Percentiles rank a stretch among this genome's conserved stretches.
Conservation (phyloP, 2,888 invertebrate species). For the Drosophila mulleri region DNA sequence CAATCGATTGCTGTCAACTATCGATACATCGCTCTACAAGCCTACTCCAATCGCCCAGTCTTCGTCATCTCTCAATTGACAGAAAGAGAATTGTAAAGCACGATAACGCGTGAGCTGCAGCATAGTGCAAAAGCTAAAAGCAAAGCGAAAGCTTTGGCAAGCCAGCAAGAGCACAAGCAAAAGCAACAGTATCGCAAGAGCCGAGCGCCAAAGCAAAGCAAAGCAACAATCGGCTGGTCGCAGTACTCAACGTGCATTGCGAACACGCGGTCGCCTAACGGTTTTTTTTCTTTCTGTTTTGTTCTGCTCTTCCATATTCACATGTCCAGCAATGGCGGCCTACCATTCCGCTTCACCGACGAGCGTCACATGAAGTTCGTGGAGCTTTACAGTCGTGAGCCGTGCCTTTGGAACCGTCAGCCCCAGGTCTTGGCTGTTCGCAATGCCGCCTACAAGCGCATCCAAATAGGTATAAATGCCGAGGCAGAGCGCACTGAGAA, state of each 20-base stretch:
- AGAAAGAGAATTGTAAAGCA: neutral
- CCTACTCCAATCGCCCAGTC: neutral
- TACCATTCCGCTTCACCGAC: slow-evolving; percentile 64
- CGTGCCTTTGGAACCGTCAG: slow-evolving; percentile 62
- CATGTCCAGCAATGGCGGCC: slow-evolving; percentile 22
- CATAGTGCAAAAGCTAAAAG: slow-evolving; percentile 1
- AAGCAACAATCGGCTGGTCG: slow-evolving; percentile 17
- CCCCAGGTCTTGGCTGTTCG: slow-evolving; percentile 45
- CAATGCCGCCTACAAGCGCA: slow-evolving; percentile 54
- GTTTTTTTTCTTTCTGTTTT: slow-evolving; percentile 3
- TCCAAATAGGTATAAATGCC: slow-evolving; percentile 62
- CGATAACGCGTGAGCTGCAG: neutral
- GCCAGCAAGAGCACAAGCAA: slow-evolving; percentile 33
- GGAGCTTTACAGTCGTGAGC: slow-evolving; percentile 65
- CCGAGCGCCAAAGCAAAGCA: slow-evolving; percentile 35
- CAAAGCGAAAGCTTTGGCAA: slow-evolving; percentile 20
- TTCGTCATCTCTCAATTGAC: neutral
- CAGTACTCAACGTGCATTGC: slow-evolving; percentile 45
- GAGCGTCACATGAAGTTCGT: slow-evolving; percentile 63
- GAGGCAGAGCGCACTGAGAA: slow-evolving; percentile 29
- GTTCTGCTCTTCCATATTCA: neutral
- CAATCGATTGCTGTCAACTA: neutral
- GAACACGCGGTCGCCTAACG: slow-evolving; percentile 39
- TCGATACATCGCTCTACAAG: slow-evolving; percentile 15
- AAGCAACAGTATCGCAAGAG: neutral